Evolutionary conservation across 1,140 invertebrate genomes (phyloP).

Genomic region (Calosoma granatense): DNA sequence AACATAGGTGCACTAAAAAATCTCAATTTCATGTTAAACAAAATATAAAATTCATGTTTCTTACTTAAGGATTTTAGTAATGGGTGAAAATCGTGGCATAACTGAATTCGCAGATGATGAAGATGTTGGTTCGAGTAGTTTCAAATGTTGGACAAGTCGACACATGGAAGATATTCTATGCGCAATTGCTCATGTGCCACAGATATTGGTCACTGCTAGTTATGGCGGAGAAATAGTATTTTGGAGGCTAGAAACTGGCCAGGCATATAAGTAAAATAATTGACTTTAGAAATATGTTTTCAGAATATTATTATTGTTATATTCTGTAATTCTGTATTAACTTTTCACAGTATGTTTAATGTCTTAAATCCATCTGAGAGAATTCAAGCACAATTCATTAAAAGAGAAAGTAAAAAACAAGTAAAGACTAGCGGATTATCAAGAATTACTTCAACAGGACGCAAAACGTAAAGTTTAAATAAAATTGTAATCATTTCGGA

Average conservation of each 20-base stretch:
- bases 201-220: slow-evolving; percentile 54
- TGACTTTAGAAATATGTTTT: slow-evolving; percentile 21
- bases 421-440: too few relatives aligned
- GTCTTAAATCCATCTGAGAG: too few relatives aligned
- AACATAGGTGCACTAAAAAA: slow-evolving; percentile 30
- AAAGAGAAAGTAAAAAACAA: too few relatives aligned
- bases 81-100: slow-evolving; percentile 58
- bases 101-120: slow-evolving; percentile 56
- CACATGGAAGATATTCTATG: slow-evolving; percentile 65
- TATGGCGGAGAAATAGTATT: slow-evolving; percentile 69
- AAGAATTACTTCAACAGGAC: too few relatives aligned
- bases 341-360: not conserved
- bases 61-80: slow-evolving; percentile 49
- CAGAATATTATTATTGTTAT: not conserved
- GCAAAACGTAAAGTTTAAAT: too few relatives aligned
- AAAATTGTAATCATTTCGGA: too few relatives aligned
- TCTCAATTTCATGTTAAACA: slow-evolving; percentile 19
- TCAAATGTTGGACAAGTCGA: slow-evolving; percentile 50
- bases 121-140: slow-evolving; percentile 25
- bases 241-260: slow-evolving; percentile 64
- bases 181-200: slow-evolving; percentile 45
- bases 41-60: too few relatives aligned
- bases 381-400: too few relatives aligned
- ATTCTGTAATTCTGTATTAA: not conserved
- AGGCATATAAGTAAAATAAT: slow-evolving; percentile 44